Base-by-base conservation (phyloP, 2,797 vertebrate species). In the Lacerta agilis region DNA sequence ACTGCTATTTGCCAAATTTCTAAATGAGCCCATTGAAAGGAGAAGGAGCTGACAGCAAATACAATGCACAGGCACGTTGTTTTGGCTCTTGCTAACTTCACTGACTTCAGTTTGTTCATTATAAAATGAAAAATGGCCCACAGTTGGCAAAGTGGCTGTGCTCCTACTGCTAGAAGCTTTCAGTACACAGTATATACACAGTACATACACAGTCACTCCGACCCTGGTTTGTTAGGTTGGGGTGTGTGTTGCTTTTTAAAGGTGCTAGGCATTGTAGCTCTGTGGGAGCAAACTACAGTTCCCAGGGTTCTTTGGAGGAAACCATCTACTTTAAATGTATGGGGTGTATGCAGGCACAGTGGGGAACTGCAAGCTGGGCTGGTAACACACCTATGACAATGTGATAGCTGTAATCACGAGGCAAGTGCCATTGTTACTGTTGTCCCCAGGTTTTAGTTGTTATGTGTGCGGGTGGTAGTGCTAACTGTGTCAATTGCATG, bases 41-140 rank as follows among this genome's bases (percentile, higher is more conserved):
- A 36, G 64, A 64, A 64, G 61, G 61, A 64, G 17, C 73, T 20
- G 8, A 67, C 27, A 43, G 17, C 49, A 33, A 55, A 27, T 11
- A 71, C 45, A 79, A 79, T 10, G 8, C 27, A 79, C 11, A 61
- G 55, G 38, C 33, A 79, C 27, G 27, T 79, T 88, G 49, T 64
- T 79, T 77, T 29, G 71, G 27, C 36, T 84, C 38, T 18, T 71
- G 8, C 49, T 41, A 29, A 79, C 45, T 84, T 88, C 77, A 61
- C 36, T 41, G 29, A 18, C 2, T 71, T 64, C 61, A 29, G 11
- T 69, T 83, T 43, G 83, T 23, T 84, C 38, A 79, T 41, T 43
- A 43, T 23, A 41, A 45, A 84, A 72, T 79, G 67, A 79, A 58
- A 84, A 88, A 88, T 79, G 55, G 75, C 11, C 2, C 69, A 73